Conservation (phyloP, 2,797 vertebrate species). For the Limosa lapponica region DNA sequence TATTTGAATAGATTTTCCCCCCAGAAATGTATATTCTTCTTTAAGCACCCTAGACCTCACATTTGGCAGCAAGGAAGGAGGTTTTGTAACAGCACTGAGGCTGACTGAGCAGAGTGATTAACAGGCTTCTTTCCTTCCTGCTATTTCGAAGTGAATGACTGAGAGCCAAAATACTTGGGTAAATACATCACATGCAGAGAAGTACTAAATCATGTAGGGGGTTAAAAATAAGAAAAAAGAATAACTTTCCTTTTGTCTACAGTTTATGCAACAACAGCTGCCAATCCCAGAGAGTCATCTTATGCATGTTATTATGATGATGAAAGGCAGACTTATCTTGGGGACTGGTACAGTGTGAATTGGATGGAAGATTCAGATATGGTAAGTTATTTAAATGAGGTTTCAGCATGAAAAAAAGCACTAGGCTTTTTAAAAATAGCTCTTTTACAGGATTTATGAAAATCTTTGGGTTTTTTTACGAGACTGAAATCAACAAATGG, state of each 20-base stretch:
- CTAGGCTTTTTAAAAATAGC: not conserved
- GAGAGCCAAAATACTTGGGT: not conserved
- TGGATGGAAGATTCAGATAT: conserved; percentile 98
- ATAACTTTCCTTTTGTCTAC: not conserved
- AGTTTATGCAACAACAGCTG: conserved; percentile 96
- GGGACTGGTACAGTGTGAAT: conserved; percentile 97
- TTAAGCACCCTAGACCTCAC: not conserved
- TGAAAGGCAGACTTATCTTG: conserved; percentile 89
- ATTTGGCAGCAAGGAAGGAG: not conserved
- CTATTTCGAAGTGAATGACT: not conserved
- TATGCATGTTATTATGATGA: conserved; percentile 97
- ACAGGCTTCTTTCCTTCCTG: not conserved
- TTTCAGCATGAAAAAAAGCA: not conserved
- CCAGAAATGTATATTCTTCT: not conserved
- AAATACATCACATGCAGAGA: not conserved
- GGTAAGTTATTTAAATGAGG: conserved; percentile 70
- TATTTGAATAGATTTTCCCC: not conserved
- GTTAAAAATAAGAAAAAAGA: not conserved
- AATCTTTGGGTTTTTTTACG: not conserved
- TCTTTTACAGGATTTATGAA: not conserved
- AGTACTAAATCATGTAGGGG: not conserved
- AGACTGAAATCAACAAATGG: not conserved
- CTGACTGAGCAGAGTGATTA: not conserved
- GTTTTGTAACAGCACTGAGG: not conserved
- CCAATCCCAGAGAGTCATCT: conserved; percentile 89